Percentiles rank a stretch among this genome's conserved stretches.
Conservation (phyloP, 2,797 vertebrate species). For the Fundulus diaphanus region DNA sequence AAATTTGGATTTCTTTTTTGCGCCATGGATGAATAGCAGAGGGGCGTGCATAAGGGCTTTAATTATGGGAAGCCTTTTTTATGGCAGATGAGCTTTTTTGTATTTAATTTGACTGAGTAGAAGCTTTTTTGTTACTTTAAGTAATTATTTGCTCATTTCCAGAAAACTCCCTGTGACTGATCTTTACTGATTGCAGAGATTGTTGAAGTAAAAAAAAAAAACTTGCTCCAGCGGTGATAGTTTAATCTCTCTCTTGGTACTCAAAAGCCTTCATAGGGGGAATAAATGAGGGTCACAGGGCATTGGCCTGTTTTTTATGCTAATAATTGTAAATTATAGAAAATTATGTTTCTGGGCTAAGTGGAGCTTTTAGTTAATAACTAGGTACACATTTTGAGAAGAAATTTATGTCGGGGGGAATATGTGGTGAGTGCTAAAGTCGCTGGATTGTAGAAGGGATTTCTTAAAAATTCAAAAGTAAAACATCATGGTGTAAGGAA, state of each 20-base stretch:
- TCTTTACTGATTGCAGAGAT: constrained; percentile 28
- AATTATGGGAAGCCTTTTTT: constrained; percentile 22
- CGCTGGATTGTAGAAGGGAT: constrained; percentile 38
- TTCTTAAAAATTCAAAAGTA: constrained; percentile 46
- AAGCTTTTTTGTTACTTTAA: constrained; percentile 17
- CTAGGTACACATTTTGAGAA: constrained; percentile 11
- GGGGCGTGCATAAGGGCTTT: constrained; percentile 19
- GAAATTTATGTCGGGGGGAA: constrained; percentile 26
- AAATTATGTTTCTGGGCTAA: background rate
- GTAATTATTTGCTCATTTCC: constrained; percentile 39
- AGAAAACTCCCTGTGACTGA: constrained; percentile 16
- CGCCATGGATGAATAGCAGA: background rate
- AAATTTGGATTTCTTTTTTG: background rate
- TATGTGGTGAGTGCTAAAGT: constrained; percentile 36
- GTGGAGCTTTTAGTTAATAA: constrained; percentile 18
- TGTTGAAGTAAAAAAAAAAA: constrained; percentile 7
- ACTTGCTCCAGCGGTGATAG: constrained; percentile 25
- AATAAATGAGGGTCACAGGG: constrained; percentile 28
- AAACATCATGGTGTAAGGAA: constrained; percentile 39
- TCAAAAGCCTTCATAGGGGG: constrained; percentile 8
- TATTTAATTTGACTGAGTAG: constrained; percentile 27
- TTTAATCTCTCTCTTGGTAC: constrained; percentile 26
- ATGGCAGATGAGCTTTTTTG: constrained; percentile 25
- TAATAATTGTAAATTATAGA: constrained; percentile 30
- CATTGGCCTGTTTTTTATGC: constrained; percentile 26